Conservation (phyloP, 2,888 invertebrate genomes). For the Scaptodrosophila latifasciaeformis region DNA sequence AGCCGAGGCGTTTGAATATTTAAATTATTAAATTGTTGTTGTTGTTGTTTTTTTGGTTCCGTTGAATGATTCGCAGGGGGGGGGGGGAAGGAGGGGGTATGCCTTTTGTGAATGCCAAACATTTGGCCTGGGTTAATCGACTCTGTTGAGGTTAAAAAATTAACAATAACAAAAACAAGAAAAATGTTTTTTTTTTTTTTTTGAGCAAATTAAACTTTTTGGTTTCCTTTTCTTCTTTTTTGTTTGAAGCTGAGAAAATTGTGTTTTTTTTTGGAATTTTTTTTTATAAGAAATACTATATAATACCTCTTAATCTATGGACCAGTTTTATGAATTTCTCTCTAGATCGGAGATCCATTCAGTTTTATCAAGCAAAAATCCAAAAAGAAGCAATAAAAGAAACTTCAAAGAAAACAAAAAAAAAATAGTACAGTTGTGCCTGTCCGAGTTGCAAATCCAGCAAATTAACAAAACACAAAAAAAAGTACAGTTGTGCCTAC, state of each 20-base stretch:
- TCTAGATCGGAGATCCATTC: conserved; percentile 41
- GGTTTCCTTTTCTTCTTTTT: no score
- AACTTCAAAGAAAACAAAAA: conserved; percentile 30
- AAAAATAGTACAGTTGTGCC: conserved; percentile 10
- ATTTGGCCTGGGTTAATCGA: conserved; percentile 15
- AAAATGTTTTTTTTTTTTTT: not conserved
- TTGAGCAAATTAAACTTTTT: no score
- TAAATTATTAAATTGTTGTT: conserved; percentile 23
- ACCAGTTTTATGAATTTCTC: conserved; percentile 49
- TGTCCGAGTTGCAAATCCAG: not conserved
- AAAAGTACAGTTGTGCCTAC: no score
- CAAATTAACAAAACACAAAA: no score
- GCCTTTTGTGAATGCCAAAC: conserved; percentile 26
- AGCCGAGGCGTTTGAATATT: no score
- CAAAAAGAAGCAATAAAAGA: conserved; percentile 29
- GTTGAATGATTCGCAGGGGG: conserved; percentile 46
- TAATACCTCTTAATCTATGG: conserved; percentile 64
- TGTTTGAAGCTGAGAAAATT: no score
- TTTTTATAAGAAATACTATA: conserved; percentile 19
- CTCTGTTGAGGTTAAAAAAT: not conserved
- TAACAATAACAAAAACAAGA: not conserved
- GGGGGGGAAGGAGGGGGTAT: not conserved
- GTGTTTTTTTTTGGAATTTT: not conserved
- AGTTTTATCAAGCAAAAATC: conserved; percentile 27
- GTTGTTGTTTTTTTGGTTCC: no score